A percentile compares a stretch with the other conserved stretches of the same genome.
Evolutionary conservation across 2,888 invertebrate species (phyloP).

Genomic region (Anarsia innoxiella): DNA sequence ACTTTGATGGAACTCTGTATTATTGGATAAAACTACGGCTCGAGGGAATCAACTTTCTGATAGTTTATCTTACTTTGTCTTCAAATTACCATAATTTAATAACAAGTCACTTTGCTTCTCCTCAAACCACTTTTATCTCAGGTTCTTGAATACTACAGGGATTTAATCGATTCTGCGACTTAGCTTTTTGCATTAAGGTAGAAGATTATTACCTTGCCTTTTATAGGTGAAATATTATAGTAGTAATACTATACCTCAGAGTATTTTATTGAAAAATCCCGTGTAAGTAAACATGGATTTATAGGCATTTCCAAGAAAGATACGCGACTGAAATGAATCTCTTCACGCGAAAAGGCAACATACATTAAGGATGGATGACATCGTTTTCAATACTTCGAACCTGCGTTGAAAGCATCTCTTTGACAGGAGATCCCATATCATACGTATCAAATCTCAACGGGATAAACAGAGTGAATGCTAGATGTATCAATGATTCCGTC

Average conservation of each 20-base stretch:
- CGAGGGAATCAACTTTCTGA: constrained; percentile 18
- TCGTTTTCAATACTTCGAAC: constrained; percentile 5
- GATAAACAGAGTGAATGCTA: not conserved
- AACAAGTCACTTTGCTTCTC: constrained; percentile 13
- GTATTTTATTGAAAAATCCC: too few species aligned
- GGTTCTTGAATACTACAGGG: not conserved
- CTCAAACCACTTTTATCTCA: constrained; percentile 5
- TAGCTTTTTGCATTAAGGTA: too few species aligned
- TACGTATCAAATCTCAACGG: not conserved
- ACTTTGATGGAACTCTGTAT: constrained; percentile 10
- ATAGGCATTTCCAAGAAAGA: not conserved
- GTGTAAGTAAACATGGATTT: too few species aligned
- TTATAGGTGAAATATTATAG: too few species aligned
- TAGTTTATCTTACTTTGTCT: constrained; percentile 16
- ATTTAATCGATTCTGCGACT: constrained; percentile 3
- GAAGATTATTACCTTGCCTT: too few species aligned
- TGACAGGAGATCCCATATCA: not conserved
- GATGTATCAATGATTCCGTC: too few species aligned
- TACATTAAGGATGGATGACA: constrained; percentile 7
- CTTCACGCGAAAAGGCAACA: not conserved
- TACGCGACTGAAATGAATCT: not conserved
- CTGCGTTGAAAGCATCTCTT: constrained; percentile 6
- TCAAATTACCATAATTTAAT: constrained; percentile 17
- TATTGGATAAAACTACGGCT: constrained; percentile 15
- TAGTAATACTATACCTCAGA: too few species aligned